phyloP scores from a whole-genome alignment of 2,888 invertebrate species.

The Aphrophora alni region DNA sequence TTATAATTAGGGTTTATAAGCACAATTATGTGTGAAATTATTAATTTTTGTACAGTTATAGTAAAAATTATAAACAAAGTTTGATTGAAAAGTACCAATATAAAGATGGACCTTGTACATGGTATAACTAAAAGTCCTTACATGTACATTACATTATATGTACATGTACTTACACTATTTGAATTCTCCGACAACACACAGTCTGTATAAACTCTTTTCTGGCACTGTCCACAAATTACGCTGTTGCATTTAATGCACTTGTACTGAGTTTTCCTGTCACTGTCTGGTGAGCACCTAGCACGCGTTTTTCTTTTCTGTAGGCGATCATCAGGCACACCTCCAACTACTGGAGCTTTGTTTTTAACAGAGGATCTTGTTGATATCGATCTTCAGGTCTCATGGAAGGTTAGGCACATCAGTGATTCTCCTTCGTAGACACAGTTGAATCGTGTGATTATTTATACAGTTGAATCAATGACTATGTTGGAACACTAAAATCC shows the following conservation, averaged over 20 bases:
- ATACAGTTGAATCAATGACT: slow-evolving; percentile 50
- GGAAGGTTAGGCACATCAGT: background rate
- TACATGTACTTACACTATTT: no score
- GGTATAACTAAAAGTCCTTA: no score
- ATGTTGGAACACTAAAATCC: slow-evolving; percentile 49
- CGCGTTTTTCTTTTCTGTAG: no score
- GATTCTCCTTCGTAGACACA: slow-evolving; percentile 30
- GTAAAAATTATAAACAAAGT: no score
- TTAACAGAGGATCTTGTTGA: slow-evolving; percentile 14
- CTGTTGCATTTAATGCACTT: slow-evolving; percentile 1
- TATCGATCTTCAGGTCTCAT: background rate
- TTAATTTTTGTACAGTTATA: no score
- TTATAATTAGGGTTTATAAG: no score
- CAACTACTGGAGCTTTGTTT: background rate
- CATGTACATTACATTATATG: no score
- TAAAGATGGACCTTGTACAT: no score
- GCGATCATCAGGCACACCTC: slow-evolving; percentile 16
- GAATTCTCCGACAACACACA: no score
- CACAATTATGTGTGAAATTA: no score
- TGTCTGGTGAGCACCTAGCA: background rate
- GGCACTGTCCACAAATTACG: background rate
- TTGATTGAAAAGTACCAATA: no score
- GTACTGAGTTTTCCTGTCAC: slow-evolving; percentile 15
- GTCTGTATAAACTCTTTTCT: no score
- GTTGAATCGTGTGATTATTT: slow-evolving; percentile 50